A percentile compares a stretch with the other conserved stretches of the same genome.
phyloP scores from a whole-genome alignment of 2,797 vertebrate genomes.

The Uromys caudimaculatus region DNA sequence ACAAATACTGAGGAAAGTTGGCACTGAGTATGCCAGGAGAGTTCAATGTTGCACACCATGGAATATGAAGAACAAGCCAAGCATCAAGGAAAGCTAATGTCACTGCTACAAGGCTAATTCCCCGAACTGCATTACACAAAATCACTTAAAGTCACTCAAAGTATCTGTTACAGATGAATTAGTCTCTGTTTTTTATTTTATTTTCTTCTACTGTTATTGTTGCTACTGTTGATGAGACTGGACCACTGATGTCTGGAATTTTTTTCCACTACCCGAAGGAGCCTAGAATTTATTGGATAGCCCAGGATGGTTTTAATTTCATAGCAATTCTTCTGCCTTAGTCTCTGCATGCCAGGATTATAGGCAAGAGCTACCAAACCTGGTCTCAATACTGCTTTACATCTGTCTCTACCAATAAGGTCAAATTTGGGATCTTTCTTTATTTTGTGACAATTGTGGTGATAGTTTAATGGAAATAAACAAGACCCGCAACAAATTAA shows the following conservation, averaged over 20 bases:
- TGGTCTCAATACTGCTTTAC: neutral
- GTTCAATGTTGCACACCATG: neutral
- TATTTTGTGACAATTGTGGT: neutral
- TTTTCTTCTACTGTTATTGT: neutral
- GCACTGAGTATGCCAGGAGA: neutral
- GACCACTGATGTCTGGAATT: neutral
- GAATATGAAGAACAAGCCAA: neutral
- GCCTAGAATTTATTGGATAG: neutral
- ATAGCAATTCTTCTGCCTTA: neutral
- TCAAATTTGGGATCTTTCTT: conserved; percentile 14
- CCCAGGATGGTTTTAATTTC: neutral
- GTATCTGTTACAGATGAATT: neutral
- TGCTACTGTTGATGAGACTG: neutral
- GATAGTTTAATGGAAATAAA: conserved; percentile 17
- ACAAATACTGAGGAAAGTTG: neutral
- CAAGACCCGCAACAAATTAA: neutral
- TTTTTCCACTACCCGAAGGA: neutral
- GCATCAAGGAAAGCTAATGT: neutral
- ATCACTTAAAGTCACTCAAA: neutral
- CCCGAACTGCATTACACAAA: neutral
- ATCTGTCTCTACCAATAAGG: conserved; percentile 26
- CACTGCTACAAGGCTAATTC: neutral
- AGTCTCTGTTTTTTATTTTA: neutral
- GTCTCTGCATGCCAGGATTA: neutral
- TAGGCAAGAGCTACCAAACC: neutral